Evolutionary conservation across 2,797 vertebrate species (phyloP), one percentile per base, ranked within the genome.

Genomic region (Peromyscus aztecus): DNA sequence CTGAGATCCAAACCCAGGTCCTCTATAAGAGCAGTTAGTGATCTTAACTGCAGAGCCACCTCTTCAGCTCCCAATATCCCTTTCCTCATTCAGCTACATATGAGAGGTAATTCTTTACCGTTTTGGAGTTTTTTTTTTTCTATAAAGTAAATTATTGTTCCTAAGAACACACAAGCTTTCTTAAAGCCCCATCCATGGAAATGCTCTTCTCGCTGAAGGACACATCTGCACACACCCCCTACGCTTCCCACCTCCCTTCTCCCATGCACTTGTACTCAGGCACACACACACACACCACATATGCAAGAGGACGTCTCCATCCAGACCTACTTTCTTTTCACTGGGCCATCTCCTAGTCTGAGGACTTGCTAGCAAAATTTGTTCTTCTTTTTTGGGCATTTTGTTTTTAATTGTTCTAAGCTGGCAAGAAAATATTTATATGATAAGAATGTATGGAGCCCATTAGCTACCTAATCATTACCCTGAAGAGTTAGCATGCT

Each of bases 111-210:
- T 40, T 61, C 55, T 65, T 65, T 67, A 52, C 52, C 52, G 16
- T 55, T 7, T 86, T 37, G 21, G 63, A 55, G 67, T 55, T 55
- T 40, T 65, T 17, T 75, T 21, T 83, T 49, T 14, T 65, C 17
- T 83, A 97, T 57, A 61, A 97, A 89, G 77, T 84, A 88, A 96
- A 91, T 71, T n/a, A 77, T 17, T 24, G 16, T 61, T 92, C 46
- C 67, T 87, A 82, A 63, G 92, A 93, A 71, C 69, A 52, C 1
- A 31, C 89, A 88, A 61, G 4, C 24, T 80, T 94, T 84, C 95
- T 91, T 61, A 93, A 86, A 92, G 57, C 11, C 19, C 8, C 24
- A 90, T 43, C 85, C 77, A n/a, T 49, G 11, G 8, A 95, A 76
- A 21, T 81, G 19, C 4, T 69, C 46, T 82, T 86, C 17, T 84